phyloP scores from a whole-genome alignment of 1,140 invertebrate genomes.

The Philopotamus ludificatus region DNA sequence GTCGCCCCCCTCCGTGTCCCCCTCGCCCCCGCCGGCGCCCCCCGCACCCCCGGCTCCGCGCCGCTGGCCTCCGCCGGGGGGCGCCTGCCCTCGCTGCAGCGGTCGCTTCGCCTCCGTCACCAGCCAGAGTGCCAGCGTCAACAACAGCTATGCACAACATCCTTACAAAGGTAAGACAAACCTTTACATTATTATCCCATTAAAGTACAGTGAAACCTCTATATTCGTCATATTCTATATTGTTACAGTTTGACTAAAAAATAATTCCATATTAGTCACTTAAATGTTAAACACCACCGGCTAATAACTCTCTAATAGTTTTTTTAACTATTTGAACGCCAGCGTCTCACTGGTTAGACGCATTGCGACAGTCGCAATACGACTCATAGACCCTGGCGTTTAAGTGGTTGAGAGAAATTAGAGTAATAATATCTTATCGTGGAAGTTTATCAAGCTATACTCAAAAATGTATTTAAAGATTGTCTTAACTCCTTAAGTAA shows the following conservation, averaged over 20 bases:
- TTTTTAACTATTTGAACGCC: too few species aligned
- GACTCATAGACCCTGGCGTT: too few species aligned
- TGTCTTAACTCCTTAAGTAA: too few species aligned
- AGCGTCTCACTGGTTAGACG: too few species aligned
- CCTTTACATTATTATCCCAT: not conserved
- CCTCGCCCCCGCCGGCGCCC: slow-evolving; percentile 35
- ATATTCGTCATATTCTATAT: not conserved
- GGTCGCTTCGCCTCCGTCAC: slow-evolving; percentile 27
- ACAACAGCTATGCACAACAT: slow-evolving; percentile 37
- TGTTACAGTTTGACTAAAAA: not conserved
- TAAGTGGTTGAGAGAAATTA: too few species aligned
- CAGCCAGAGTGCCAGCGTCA: slow-evolving; percentile 36
- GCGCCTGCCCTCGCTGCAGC: slow-evolving; percentile 23
- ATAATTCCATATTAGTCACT: not conserved
- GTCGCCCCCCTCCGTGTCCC: slow-evolving; percentile 32
- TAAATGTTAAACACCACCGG: not conserved
- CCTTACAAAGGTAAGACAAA: slow-evolving; percentile 35
- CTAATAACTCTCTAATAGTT: too few species aligned
- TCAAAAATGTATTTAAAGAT: too few species aligned
- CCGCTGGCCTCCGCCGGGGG: slow-evolving; percentile 21
- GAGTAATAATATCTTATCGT: too few species aligned
- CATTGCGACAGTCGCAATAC: too few species aligned
- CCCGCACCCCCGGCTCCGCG: slow-evolving; percentile 34
- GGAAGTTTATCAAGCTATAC: too few species aligned
- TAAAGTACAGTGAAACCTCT: not conserved